phyloP scores from a whole-genome alignment of 2,113 vertebrate species.

The Grus americana region DNA sequence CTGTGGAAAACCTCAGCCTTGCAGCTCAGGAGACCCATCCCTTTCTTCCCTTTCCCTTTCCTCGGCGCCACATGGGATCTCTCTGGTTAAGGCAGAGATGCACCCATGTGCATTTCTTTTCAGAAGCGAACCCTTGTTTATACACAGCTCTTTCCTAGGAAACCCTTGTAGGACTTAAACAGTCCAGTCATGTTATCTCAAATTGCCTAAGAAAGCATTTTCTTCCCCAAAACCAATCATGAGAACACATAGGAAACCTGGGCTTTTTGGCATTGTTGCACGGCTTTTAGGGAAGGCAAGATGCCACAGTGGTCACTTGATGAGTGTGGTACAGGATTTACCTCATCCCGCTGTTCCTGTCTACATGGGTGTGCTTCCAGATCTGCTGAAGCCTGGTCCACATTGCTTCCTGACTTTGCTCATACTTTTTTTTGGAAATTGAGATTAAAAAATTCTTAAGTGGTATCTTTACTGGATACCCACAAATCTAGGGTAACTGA shows the following conservation, averaged over 20 bases:
- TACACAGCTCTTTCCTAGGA: not conserved
- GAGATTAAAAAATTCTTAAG: not conserved
- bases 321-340: not conserved
- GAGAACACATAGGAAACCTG: not conserved
- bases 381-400: not conserved
- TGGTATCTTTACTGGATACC: not conserved
- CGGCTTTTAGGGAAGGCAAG: not conserved
- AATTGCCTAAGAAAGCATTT: not conserved
- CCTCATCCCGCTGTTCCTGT: not conserved
- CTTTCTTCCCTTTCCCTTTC: not conserved
- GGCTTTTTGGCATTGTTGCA: not conserved
- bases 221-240: not conserved
- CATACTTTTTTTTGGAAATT: not conserved
- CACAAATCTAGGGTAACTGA: not conserved
- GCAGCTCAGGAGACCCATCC: not conserved
- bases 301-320: not conserved
- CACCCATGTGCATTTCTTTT: not conserved
- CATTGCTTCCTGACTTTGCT: not conserved
- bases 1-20: not conserved
- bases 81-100: not conserved
- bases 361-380: not conserved
- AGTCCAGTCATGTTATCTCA: not conserved
- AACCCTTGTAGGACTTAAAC: not conserved
- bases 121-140: not conserved
- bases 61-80: accelerated